Conservation (phyloP, 2,113 vertebrate genomes). For the Syngnathus typhle region DNA sequence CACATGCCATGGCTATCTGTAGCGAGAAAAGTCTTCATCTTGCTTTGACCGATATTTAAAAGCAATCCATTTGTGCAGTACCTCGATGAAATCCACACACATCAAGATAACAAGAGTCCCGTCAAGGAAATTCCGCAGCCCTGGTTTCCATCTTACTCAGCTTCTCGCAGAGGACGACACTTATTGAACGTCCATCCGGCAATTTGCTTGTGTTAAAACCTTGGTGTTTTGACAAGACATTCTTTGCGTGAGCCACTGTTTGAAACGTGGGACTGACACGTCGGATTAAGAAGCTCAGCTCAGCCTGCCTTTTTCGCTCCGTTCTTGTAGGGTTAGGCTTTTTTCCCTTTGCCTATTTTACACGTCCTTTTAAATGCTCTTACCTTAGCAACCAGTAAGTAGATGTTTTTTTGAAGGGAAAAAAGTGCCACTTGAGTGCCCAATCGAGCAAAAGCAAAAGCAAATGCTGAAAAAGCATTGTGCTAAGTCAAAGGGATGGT, state of each 20-base stretch:
- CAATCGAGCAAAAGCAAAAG: too few relatives aligned
- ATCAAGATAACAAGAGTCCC: constrained; percentile 1
- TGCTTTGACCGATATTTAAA: background rate
- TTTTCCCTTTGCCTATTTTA: background rate
- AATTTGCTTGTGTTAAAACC: constrained; percentile 51
- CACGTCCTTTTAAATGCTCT: background rate
- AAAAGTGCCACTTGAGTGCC: too few relatives aligned
- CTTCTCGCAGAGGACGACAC: constrained; percentile 46
- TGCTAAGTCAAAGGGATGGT: too few relatives aligned
- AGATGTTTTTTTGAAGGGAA: background rate
- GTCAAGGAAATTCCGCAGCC: constrained; percentile 17
- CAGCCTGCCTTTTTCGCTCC: background rate
- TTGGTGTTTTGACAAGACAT: constrained; percentile 68
- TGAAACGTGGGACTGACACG: constrained; percentile 39
- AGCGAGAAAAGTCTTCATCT: background rate
- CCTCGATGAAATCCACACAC: background rate
- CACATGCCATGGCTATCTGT: background rate
- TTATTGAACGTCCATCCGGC: constrained; percentile 56
- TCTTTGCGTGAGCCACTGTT: constrained; percentile 57
- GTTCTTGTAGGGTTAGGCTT: too few relatives aligned
- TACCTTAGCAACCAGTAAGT: background rate
- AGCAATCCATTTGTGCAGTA: background rate
- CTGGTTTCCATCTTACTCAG: constrained; percentile 42
- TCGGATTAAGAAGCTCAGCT: background rate
- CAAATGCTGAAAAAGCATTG: too few relatives aligned